Evolutionary conservation across 2,888 invertebrate species (phyloP), one percentile per base, ranked within the genome.

Genomic region (Sericinus montela): DNA sequence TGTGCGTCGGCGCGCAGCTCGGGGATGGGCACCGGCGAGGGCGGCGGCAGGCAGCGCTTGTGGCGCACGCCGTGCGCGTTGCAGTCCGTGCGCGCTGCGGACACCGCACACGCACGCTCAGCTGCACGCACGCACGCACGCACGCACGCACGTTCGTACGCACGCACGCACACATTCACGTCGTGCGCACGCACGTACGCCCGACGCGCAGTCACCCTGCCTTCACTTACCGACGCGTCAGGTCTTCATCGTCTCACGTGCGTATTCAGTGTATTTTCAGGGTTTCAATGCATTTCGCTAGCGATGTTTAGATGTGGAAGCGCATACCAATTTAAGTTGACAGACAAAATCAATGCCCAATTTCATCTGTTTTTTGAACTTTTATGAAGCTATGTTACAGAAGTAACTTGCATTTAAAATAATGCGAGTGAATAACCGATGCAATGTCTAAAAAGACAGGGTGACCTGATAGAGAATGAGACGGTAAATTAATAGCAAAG

Each of bases 21-120:
- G 79, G 96, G 96, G 82, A 97, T 97, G 84, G 95, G 93, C 81
- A 91, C 91, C 80, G 95, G 93, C 84, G 92, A 90, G 85, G 94
- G 93, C 90, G 94, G 93, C 86, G 95, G 94, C 89, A 96, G 93
- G 86, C 95, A 92, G 68, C 86, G 93, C 90, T 92, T 92, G 91
- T 94, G 95, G 77, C 93, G 92, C 90, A 96, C 95, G 87, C 95
- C 96, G 89, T 94, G 94, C 90, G 91, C 92, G 93, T 95, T 96
- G 90, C 94, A 91, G 66, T 78, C 80, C 90, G 91, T 80, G 91
- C 91, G 82, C 90, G 60, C 76, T 72, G 75, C 67, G 62, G 66
- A 90, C 83, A 87, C 90, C 91, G 71, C 53, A 68, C 67, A 56
- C 62, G 56, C 30, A 28, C 46, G 34, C 52, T 42, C 45, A 40